Evolutionary conservation across 2,888 invertebrate species (phyloP), one percentile per base, ranked within the genome.

Genomic region (Parthenolecanium corni): DNA sequence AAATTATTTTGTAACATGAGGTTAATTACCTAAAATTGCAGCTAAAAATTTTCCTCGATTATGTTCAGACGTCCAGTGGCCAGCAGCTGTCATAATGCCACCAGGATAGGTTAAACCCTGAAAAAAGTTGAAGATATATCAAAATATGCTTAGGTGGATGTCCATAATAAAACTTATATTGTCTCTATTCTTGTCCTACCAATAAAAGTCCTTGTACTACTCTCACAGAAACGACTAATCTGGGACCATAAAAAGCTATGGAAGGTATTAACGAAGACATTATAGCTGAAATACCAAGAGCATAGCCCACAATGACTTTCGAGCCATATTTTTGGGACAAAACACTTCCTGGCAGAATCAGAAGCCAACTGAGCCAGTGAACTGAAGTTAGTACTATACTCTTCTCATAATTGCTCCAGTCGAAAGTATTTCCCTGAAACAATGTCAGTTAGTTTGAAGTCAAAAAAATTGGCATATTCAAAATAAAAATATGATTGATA

Each of bases 21-120:
- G n/a, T n/a, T n/a, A n/a, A n/a, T n/a, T n/a, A n/a, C n/a, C n/a
- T n/a, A n/a, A n/a, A n/a, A n/a, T n/a, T n/a, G n/a, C n/a, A 36
- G 80, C 81, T 2, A 82, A 79, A 66, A 82, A 82, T 73, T 81
- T 83, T 69, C 85, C 84, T 58, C 87, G 78, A 71, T 89, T 89
- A 66, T 84, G 77, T 0, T 85, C 84, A 11, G 88, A 88, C 58
- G 87, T 85, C 89, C 89, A 89, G 68, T 81, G 79, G 0, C 85
- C 84, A 66, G 86, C 83, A 76, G 89, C 31, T 88, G 85, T 84
- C 86, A 85, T 3, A 84, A 80, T 1, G 87, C 87, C 80, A 84
- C 86, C 6, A 80, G 76, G 25, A 82, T 77, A 5, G 81, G 82
- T 81, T 82, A 64, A 47, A 71, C 67, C 52, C 61, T 61, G 40